Base-by-base conservation (phyloP, 2,113 vertebrate species). In the Camelus bactrianus region DNA sequence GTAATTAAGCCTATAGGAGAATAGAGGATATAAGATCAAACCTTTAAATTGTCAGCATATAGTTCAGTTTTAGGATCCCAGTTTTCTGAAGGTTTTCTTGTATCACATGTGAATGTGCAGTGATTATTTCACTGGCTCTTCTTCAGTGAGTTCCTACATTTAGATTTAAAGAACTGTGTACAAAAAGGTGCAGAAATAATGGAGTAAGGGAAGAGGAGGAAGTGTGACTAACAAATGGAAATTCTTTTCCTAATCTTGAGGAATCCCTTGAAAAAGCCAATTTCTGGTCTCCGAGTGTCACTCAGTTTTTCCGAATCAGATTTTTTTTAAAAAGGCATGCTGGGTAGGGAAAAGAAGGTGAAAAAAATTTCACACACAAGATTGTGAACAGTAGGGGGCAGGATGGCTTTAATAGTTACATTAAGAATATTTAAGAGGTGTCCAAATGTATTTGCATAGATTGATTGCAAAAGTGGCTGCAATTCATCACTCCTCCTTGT, bases 331-430 rank as follows among this genome's bases (percentile, higher is more conserved):
- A 85, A 85, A 85, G 24, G 10, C 67, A 46, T 60, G 0, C 56
- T 91, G 58, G 38, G 67, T 17, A n/a, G 22, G 5, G 11, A 24
- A 52, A 32, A 50, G 50, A 50, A 46, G 11, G 16, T 70, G 20
- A 76, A 10, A 70, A 89, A 93, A 83, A 84, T 35, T 62, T 69
- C 77, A 56, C 8, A 58, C 10, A 20, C 16, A 76, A 64, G n/a
- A 64, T 46, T 42, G 60, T 92, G 86, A 60, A 30, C 48, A 95
- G 20, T 54, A 89, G 60, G 35, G 48, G 52, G 46, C 54, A 87
- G 56, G 30, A 35, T 89, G 28, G 14, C 8, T 72, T 96, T 91
- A 26, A 70, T 91, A 81, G 67, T 94, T 80, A 76, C 17, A 50
- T 32, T 85, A 56, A 80, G 67, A 52, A 15, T 42, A n/a, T 67